phyloP scores from a whole-genome alignment of 1,140 invertebrate genomes.

The Euura lappo region DNA sequence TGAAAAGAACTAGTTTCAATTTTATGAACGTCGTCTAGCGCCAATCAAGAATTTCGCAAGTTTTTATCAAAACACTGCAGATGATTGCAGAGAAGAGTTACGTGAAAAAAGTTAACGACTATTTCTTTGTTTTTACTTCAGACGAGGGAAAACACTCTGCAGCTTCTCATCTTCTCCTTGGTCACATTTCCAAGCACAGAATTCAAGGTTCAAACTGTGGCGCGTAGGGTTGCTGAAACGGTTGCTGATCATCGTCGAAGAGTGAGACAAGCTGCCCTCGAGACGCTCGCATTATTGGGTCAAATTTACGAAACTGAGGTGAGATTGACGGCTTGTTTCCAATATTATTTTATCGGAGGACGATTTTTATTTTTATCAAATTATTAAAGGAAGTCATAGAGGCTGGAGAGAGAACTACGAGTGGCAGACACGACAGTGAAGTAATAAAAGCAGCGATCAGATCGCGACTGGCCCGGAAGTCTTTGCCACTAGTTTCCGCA shows the following conservation, averaged over 20 bases:
- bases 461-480: constrained; percentile 67
- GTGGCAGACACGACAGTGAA: constrained; percentile 52
- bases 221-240: constrained; percentile 63
- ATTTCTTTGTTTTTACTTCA: constrained; percentile 42
- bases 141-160: constrained; percentile 78
- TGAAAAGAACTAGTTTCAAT: too few relatives aligned
- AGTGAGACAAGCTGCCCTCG: constrained; percentile 81
- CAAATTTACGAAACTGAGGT: constrained; percentile 70
- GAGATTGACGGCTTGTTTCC: neutral
- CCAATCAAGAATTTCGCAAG: too few relatives aligned
- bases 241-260: constrained; percentile 73
- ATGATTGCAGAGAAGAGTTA: too few relatives aligned
- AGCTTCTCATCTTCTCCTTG: constrained; percentile 77
- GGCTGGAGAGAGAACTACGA: constrained; percentile 56
- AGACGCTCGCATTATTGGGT: constrained; percentile 78
- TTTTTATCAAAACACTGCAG: too few relatives aligned
- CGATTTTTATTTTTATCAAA: constrained; percentile 8
- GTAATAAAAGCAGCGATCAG: constrained; percentile 61
- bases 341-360: too few relatives aligned
- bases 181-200: constrained; percentile 83
- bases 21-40: too few relatives aligned
- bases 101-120: constrained; percentile 12
- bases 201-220: constrained; percentile 72
- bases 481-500: constrained; percentile 68
- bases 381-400: constrained; percentile 53